Evolutionary conservation across 1,140 invertebrate genomes (phyloP), one percentile per base, ranked within the genome.

Genomic region (Camponotus pennsylvanicus): DNA sequence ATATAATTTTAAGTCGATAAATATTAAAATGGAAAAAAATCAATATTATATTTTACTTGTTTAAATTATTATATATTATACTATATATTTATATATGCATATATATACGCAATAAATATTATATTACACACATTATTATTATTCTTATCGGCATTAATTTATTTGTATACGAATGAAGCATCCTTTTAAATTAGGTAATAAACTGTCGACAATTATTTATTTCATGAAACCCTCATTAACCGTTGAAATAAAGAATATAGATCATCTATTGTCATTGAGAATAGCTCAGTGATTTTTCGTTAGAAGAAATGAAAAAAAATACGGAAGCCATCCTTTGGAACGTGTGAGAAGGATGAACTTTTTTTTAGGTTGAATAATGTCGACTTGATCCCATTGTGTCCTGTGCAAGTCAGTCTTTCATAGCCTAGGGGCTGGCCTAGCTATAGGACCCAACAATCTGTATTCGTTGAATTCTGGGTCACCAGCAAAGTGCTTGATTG

Each of bases 381-480:
- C 63, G 67, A 79, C 37, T 79, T 75, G 79, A 57, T 77, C 82
- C 49, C 75, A 93, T 93, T 93, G 91, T 92, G 79, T 69, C 59
- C 76, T 42, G 88, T 90, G 89, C 89, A 79, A 92, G 92, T 92
- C 92, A 93, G 84, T 71, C 79, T 59, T 92, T 77, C 89, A 92
- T 92, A 91, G 88, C 77, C 42, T 59, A 59, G 40, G 55, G 77
- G 40, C 76, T 89, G 91, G 76, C 5, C 71, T 71, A 73, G 75
- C 49, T 52, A 77, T 67, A 70, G 77, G 90, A 61, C 75, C 69
- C 88, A 92, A 93, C 91, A 86, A 92, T 89, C 85, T 75, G 83
- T 82, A 59, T 88, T 69, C 86, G 88, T 89, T 86, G 89, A 93
- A 93, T 91, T 52, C 49, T 93, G 80, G 92, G 92, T 93, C 92